Conservation (phyloP, 2,113 vertebrate genomes). For the Pollimyrus isidori region DNA sequence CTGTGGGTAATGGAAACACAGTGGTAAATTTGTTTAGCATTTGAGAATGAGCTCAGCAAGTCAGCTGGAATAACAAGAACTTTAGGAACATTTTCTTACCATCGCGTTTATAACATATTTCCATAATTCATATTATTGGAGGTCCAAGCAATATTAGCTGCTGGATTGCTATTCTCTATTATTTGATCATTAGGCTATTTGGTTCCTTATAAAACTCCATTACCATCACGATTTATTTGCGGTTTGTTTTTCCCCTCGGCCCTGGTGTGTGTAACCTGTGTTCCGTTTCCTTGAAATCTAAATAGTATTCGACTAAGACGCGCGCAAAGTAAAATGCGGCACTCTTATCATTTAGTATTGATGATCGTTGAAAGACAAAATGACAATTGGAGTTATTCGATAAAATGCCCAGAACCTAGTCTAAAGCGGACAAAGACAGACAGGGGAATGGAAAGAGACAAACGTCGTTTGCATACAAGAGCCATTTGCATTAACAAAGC, state of each 20-base stretch:
- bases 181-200: neutral
- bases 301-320: neutral
- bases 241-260: no score
- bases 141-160: neutral
- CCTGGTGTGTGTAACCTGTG: neutral
- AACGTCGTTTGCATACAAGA: constrained; percentile 51
- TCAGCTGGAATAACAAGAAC: neutral
- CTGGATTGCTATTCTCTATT: neutral
- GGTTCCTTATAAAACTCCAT: neutral
- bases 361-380: neutral
- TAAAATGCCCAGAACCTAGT: neutral
- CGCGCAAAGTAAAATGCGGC: neutral
- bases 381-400: neutral
- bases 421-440: neutral
- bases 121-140: neutral
- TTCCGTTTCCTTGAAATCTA: neutral
- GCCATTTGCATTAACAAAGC: constrained; percentile 47
- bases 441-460: neutral
- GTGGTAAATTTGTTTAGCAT: neutral
- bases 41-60: neutral
- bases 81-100: neutral
- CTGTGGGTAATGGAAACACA: neutral
- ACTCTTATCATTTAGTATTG: neutral
- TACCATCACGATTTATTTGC: neutral
- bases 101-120: neutral